Conservation (phyloP, 1,140 invertebrate genomes). For the Anastrepha ludens region DNA sequence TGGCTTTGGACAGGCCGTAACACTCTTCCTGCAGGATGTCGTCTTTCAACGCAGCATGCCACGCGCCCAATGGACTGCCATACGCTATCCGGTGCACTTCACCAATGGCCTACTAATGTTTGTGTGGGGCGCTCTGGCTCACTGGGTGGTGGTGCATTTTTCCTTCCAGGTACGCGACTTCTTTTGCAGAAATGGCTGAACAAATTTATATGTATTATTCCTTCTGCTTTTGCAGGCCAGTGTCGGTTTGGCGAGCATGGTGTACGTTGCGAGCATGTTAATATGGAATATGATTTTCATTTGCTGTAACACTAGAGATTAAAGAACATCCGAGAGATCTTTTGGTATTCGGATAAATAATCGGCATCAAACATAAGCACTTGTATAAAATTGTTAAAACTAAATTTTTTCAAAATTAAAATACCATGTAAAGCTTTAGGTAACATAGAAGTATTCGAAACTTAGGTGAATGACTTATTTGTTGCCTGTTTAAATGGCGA, state of each 20-base stretch:
- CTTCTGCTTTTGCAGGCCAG: constrained; percentile 64
- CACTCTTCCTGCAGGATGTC: constrained; percentile 70
- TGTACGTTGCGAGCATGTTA: constrained; percentile 60
- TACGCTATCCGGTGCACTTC: constrained; percentile 68
- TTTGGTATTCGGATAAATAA: too few species aligned
- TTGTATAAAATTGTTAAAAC: too few species aligned
- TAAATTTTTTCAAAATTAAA: too few species aligned
- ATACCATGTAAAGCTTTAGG: too few species aligned
- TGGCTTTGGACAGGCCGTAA: constrained; percentile 72
- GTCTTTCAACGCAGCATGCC: constrained; percentile 71
- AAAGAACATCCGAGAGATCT: not conserved
- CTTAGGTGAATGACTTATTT: too few species aligned
- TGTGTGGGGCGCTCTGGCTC: constrained; percentile 70
- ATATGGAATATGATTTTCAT: constrained; percentile 70
- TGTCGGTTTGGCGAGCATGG: constrained; percentile 64
- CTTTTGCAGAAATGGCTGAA: not conserved
- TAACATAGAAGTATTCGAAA: not conserved
- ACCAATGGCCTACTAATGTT: constrained; percentile 70
- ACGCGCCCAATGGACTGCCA: constrained; percentile 70
- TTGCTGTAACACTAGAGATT: constrained; percentile 60
- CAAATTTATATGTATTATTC: constrained; percentile 45
- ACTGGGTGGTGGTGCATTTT: constrained; percentile 69
- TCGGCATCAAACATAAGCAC: too few species aligned
- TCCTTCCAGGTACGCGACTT: constrained; percentile 62
- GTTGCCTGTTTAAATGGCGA: too few species aligned